Conservation (phyloP, 2,797 vertebrate species). For the Lacerta bilineata region DNA sequence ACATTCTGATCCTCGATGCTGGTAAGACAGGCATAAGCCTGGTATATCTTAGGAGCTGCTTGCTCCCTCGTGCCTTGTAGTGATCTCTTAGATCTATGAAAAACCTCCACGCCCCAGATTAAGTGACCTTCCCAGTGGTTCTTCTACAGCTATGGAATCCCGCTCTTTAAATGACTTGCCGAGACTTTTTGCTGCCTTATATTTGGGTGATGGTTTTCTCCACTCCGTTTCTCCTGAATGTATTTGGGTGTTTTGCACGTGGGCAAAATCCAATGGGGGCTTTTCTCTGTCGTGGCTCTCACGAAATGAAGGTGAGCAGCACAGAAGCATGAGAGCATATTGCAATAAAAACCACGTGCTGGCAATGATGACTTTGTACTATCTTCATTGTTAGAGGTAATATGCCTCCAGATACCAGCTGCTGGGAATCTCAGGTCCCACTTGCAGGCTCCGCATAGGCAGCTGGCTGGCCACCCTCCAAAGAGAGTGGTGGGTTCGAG, state of each 20-base stretch:
- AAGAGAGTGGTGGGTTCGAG: too few relatives aligned
- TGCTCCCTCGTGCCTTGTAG: background rate
- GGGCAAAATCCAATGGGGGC: too few relatives aligned
- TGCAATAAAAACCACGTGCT: too few relatives aligned
- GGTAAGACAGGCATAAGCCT: background rate
- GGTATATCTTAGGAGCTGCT: background rate
- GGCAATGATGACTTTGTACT: too few relatives aligned
- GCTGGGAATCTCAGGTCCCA: too few relatives aligned
- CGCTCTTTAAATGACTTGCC: background rate
- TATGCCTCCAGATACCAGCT: too few relatives aligned
- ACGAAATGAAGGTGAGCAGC: background rate
- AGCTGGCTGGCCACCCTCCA: too few relatives aligned
- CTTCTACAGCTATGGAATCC: background rate
- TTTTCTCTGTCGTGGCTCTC: background rate
- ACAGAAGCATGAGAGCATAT: too few relatives aligned
- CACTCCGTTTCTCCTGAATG: background rate
- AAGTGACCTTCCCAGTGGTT: background rate
- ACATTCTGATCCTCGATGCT: background rate
- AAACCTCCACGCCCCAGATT: background rate
- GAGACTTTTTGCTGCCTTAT: background rate
- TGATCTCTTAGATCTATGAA: too few relatives aligned
- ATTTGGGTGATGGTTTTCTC: background rate
- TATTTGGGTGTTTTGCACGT: background rate
- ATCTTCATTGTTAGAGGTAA: too few relatives aligned
- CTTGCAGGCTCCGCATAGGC: too few relatives aligned